Conservation (phyloP, 2,797 vertebrate species). For the Fistularia tabacaria region DNA sequence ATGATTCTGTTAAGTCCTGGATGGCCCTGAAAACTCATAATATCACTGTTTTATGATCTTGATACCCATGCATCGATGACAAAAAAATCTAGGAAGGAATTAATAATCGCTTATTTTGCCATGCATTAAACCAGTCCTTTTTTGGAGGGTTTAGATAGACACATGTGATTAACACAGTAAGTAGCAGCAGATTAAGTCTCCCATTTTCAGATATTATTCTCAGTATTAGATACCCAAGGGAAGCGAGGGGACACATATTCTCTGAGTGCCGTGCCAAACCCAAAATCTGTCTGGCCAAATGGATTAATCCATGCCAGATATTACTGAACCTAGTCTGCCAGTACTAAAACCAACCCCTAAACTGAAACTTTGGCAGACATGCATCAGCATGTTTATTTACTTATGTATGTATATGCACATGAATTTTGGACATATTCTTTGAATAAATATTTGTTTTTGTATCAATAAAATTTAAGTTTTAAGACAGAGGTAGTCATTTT, state of each 20-base stretch:
- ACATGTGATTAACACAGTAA: slow-evolving; percentile 43
- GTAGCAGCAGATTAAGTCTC: slow-evolving; percentile 47
- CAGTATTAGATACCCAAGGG: slow-evolving; percentile 45
- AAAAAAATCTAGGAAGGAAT: slow-evolving; percentile 25
- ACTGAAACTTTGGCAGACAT: background rate
- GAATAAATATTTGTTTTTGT: too few species aligned
- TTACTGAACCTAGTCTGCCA: slow-evolving; percentile 43
- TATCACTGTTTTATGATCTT: background rate
- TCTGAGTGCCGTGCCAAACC: slow-evolving; percentile 46
- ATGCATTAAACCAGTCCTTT: slow-evolving; percentile 16
- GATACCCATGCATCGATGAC: slow-evolving; percentile 23
- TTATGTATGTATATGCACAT: too few species aligned
- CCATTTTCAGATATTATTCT: slow-evolving; percentile 61
- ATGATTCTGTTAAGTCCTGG: slow-evolving; percentile 15
- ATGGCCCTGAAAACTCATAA: slow-evolving; percentile 23
- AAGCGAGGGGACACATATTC: slow-evolving; percentile 43
- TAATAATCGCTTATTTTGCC: slow-evolving; percentile 20
- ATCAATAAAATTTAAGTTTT: too few species aligned
- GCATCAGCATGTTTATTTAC: background rate
- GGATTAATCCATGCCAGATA: slow-evolving; percentile 62
- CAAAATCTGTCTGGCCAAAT: slow-evolving; percentile 60
- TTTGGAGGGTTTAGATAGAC: slow-evolving; percentile 41
- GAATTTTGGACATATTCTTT: too few species aligned
- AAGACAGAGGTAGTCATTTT: too few species aligned
- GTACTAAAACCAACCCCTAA: slow-evolving; percentile 17